Percentiles rank a stretch among this genome's conserved stretches.
These are phyloP conservation scores for Megalops atlanticus DNA, from an alignment of 2,113 vertebrate species.

Conservation along the genomic window DNA sequence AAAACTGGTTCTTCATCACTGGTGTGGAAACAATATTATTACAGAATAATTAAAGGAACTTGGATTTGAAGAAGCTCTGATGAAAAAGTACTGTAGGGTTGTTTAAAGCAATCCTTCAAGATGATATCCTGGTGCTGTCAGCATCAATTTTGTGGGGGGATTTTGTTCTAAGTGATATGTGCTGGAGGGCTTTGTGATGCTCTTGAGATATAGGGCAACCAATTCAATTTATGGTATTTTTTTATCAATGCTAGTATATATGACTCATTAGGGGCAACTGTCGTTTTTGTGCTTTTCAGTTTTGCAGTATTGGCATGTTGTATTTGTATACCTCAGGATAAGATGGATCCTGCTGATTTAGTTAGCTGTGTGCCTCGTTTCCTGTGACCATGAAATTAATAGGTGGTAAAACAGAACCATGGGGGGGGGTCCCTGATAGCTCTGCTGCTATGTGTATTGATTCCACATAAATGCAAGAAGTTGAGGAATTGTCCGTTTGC, in stretches of 20 bases:
- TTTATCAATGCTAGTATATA: not conserved
- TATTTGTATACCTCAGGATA: not conserved
- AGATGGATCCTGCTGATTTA: not conserved
- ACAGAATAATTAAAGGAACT: conserved; percentile 34
- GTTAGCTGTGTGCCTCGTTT: not conserved
- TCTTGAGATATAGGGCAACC: not conserved
- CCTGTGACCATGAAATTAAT: conserved; percentile 19
- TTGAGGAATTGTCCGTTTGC: too few relatives aligned
- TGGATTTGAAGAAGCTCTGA: conserved; percentile 24
- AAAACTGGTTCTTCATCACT: conserved; percentile 29
- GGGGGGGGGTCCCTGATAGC: not conserved
- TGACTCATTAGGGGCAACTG: not conserved
- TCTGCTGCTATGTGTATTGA: not conserved
- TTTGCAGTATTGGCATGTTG: not conserved
- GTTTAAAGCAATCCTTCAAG: not conserved
- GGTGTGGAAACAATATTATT: conserved; percentile 32
- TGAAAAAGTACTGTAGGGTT: not conserved
- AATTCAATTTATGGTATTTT: not conserved
- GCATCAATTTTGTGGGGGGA: not conserved
- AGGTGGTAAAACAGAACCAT: not conserved
- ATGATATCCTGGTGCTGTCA: not conserved
- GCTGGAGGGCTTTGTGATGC: not conserved
- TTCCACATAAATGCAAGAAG: too few relatives aligned
- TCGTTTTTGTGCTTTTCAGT: not conserved
- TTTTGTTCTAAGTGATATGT: not conserved